Percentiles rank a stretch among this genome's conserved stretches.
These are phyloP conservation scores for Sceloporus undulatus DNA, from an alignment of 2,113 vertebrate species.

Conservation along the genomic window DNA sequence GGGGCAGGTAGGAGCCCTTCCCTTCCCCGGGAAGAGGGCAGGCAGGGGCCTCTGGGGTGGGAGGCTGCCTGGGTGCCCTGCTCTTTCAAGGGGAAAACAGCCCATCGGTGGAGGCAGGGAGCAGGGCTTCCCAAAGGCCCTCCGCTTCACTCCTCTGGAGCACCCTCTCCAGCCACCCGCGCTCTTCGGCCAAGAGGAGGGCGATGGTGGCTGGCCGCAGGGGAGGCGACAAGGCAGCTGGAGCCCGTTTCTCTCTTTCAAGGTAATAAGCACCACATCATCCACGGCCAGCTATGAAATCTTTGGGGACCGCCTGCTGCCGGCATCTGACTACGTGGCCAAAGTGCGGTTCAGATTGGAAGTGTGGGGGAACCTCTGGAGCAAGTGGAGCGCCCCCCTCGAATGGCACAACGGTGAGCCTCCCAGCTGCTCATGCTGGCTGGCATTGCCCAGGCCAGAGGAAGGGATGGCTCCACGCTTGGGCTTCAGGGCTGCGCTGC, in stretches of 20 bases:
- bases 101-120: too few relatives aligned
- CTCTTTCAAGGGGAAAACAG: too few relatives aligned
- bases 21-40: not conserved
- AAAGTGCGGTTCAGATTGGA: conserved; percentile 55
- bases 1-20: conserved; percentile 55
- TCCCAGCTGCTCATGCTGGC: not conserved
- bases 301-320: conserved; percentile 47
- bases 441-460: too few relatives aligned
- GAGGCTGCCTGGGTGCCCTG: not conserved
- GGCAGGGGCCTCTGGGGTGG: too few relatives aligned
- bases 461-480: too few relatives aligned
- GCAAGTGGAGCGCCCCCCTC: conserved; percentile 75
- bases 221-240: too few relatives aligned
- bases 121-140: too few relatives aligned
- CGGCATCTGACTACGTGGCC: conserved; percentile 47
- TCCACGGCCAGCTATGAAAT: conserved; percentile 52
- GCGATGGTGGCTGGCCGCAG: too few relatives aligned
- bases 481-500: too few relatives aligned
- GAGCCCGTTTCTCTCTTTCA: conserved; percentile 1
- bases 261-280: conserved; percentile 40
- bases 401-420: conserved; percentile 72
- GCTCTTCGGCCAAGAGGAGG: too few relatives aligned
- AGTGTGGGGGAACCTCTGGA: conserved; percentile 58
- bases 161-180: too few relatives aligned
- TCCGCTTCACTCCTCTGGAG: too few relatives aligned